These are phyloP conservation scores for Stichodactyla mertensii DNA, from an alignment of 64 coral and sea anemone species.

Conservation along the genomic window DNA sequence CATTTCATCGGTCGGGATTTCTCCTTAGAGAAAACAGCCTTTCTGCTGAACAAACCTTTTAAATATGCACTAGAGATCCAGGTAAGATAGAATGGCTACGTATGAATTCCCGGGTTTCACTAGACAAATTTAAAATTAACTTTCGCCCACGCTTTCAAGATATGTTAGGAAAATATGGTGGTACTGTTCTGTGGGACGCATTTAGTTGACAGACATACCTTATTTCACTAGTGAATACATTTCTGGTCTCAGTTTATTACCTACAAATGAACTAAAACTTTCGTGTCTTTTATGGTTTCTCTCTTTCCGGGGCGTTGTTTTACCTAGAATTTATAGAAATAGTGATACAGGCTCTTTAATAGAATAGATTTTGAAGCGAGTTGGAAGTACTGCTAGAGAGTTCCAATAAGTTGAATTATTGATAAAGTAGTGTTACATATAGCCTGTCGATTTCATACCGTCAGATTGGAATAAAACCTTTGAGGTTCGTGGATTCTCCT, in stretches of 20 bases:
- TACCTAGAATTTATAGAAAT: neutral
- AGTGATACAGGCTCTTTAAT: conserved; percentile 6
- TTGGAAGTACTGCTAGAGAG: conserved; percentile 9
- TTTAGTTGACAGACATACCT: neutral
- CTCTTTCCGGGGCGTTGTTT: conserved; percentile 24
- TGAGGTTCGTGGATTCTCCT: neutral
- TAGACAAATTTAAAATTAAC: conserved; percentile 26
- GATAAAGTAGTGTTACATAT: conserved; percentile 24
- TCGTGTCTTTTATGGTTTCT: neutral
- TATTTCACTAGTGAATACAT: conserved; percentile 7
- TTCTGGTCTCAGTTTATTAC: neutral
- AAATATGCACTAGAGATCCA: conserved; percentile 13
- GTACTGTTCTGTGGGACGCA: neutral
- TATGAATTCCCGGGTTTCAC: conserved; percentile 23
- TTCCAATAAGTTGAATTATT: conserved; percentile 21
- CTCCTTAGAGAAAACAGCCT: conserved; percentile 13
- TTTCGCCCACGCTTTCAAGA: conserved; percentile 22
- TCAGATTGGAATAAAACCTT: neutral
- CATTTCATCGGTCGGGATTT: conserved; percentile 22
- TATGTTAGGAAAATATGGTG: conserved; percentile 14
- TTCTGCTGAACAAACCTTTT: conserved; percentile 8
- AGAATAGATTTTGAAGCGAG: conserved; percentile 7
- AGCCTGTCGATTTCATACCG: conserved; percentile 1
- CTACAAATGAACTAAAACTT: neutral
- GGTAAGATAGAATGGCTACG: conserved; percentile 17